A percentile compares a stretch with the other conserved stretches of the same genome.
These are phyloP conservation scores for Drosophila arawakana DNA, from an alignment of 1,140 invertebrate genomes.

Conservation along the genomic window DNA sequence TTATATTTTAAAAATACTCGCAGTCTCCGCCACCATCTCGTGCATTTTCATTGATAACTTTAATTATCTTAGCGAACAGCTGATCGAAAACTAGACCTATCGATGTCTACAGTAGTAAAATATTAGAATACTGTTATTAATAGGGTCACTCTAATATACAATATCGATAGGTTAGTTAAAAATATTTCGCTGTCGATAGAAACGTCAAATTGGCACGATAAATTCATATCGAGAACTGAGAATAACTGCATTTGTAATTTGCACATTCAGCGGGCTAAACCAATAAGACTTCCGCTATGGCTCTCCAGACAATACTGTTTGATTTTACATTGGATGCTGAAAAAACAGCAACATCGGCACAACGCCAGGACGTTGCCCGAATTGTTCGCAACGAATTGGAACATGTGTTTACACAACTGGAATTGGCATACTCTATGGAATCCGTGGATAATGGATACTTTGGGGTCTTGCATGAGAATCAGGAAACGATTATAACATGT, in stretches of 20 bases:
- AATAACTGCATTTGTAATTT: slow-evolving; percentile 47
- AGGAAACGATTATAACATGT: slow-evolving; percentile 88
- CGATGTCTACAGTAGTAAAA: not conserved
- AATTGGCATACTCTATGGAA: slow-evolving; percentile 85
- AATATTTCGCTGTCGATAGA: not conserved
- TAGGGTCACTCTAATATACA: not conserved
- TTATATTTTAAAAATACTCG: too few species aligned
- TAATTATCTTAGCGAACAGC: not conserved
- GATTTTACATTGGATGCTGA: slow-evolving; percentile 91
- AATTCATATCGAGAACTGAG: not conserved
- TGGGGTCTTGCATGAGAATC: slow-evolving; percentile 88
- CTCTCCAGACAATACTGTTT: slow-evolving; percentile 91
- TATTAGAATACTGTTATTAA: not conserved
- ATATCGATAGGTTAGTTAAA: not conserved
- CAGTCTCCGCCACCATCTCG: too few species aligned
- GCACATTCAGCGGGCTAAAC: slow-evolving; percentile 45
- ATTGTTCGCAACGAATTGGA: slow-evolving; percentile 88
- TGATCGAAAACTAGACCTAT: not conserved
- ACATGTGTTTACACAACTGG: slow-evolving; percentile 89
- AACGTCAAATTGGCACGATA: not conserved
- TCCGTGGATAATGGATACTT: slow-evolving; percentile 89
- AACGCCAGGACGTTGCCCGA: slow-evolving; percentile 88
- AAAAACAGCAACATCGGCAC: slow-evolving; percentile 87
- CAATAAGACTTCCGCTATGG: slow-evolving; percentile 86
- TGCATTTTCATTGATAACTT: too few species aligned